Evolutionary conservation across 2,113 vertebrate genomes (phyloP), one percentile per base, ranked within the genome.

Genomic region (Coregonus clupeaformis): DNA sequence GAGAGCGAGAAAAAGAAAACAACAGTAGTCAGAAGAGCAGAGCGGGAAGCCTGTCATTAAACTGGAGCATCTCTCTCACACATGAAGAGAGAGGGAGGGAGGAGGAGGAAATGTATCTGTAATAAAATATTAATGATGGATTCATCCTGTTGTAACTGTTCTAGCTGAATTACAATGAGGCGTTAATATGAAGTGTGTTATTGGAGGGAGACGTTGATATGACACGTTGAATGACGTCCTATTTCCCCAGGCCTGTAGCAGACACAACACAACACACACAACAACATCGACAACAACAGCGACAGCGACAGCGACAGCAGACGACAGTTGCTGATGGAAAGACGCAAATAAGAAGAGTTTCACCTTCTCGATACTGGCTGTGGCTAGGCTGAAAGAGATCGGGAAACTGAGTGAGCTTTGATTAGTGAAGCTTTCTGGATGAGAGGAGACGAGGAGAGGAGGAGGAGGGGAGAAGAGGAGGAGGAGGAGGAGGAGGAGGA

Each of bases 341-440:
- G 22, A 59, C 18, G 6, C 20, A 63, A 27, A 72, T 18, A 47
- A 22, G 47, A 9, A 73, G 22, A 78, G 79, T 69, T 85, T 80
- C 82, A 89, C 81, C 18, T 55, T 6, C 52, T 55, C 16, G 3
- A 55, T 20, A 6, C 52, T 55, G 14, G 82, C 68, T 82, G 80
- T 83, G 36, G 82, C 57, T 69, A 84, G 88, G 88, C 85, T 87
- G 89, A 87, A 86, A 83, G 82, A 71, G 79, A 79, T 81, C 81
- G 45, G 13, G 52, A 6, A 20, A 20, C 52, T 55, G 52, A 55
- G 52, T 1, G 52, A 55, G 52, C 52, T 55, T 55, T 55, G 52
- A 55, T 55, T 55, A 55, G 52, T 14, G 52, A 55, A 55, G 18
- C 52, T 11, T 42, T 42, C 36, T 11, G 36, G 7, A 36, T 36